Percentiles rank a stretch among this genome's conserved stretches.
These are phyloP conservation scores for Nycticryphes semicollaris DNA, from an alignment of 2,113 vertebrate species.

Conservation along the genomic window DNA sequence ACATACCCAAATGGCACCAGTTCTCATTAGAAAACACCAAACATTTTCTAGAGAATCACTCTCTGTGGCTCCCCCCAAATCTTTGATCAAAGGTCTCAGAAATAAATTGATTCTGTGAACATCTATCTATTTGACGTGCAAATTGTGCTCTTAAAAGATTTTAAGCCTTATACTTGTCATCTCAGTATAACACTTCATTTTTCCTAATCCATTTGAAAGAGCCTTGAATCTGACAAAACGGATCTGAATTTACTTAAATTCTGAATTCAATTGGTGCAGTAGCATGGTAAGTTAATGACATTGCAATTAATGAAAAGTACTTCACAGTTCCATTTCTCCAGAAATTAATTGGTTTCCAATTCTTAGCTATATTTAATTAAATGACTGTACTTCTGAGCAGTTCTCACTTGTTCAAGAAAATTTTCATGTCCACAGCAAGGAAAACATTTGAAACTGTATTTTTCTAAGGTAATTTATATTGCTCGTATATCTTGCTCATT, in stretches of 20 bases:
- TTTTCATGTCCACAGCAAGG: not conserved
- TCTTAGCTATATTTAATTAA: constrained; percentile 43
- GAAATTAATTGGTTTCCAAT: constrained; percentile 35
- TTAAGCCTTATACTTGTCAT: constrained; percentile 17
- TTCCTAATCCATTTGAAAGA: constrained; percentile 11
- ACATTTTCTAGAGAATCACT: not conserved
- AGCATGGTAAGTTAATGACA: constrained; percentile 27
- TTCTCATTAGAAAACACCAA: constrained; percentile 36
- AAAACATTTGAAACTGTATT: not conserved
- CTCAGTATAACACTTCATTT: constrained; percentile 31
- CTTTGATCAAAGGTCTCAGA: constrained; percentile 25
- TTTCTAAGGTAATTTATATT: not conserved
- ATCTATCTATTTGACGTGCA: constrained; percentile 39
- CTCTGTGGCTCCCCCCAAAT: not conserved
- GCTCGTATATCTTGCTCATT: not conserved
- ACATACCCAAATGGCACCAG: not conserved
- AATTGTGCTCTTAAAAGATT: constrained; percentile 22
- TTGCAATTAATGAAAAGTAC: constrained; percentile 18
- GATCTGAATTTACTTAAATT: constrained; percentile 34
- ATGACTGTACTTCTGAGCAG: not conserved
- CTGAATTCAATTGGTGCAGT: not conserved
- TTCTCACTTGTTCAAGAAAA: not conserved
- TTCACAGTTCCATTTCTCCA: not conserved
- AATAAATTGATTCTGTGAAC: constrained; percentile 27
- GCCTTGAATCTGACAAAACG: not conserved